Percentiles rank a stretch among this genome's conserved stretches.
Conservation (phyloP, 2,888 invertebrate species). For the Pandemis corylana region DNA sequence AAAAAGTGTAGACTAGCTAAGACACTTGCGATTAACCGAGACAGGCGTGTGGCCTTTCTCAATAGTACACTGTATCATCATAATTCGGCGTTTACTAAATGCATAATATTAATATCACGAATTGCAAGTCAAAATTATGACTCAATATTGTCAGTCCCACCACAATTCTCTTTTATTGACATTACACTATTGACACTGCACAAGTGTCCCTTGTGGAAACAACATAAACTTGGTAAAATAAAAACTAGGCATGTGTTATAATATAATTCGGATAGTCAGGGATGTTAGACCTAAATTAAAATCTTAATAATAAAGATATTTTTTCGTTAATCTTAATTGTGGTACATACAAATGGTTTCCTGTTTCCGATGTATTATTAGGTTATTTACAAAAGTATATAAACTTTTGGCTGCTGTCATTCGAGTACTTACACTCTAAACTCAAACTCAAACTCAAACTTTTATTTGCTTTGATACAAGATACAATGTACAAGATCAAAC, state of each 20-base stretch:
- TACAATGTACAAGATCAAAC: too few species aligned
- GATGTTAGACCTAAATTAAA: slow-evolving; percentile 5
- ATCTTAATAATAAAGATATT: neutral
- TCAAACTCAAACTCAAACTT: too few species aligned
- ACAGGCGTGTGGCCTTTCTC: neutral
- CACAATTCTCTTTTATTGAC: slow-evolving; percentile 5
- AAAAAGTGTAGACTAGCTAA: neutral
- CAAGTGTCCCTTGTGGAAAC: slow-evolving; percentile 6
- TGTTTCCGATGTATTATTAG: too few species aligned
- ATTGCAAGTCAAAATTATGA: slow-evolving; percentile 23
- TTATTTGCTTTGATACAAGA: too few species aligned
- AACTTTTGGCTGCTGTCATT: too few species aligned
- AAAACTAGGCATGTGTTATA: slow-evolving; percentile 7
- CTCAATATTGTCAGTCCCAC: slow-evolving; percentile 30
- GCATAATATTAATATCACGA: slow-evolving; percentile 39
- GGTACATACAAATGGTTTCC: neutral
- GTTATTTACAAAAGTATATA: too few species aligned
- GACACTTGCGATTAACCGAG: neutral
- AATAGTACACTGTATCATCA: neutral
- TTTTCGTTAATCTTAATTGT: neutral
- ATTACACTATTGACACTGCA: neutral
- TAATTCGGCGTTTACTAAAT: slow-evolving; percentile 35
- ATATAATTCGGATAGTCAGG: slow-evolving; percentile 33
- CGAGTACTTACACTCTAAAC: too few species aligned
- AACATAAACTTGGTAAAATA: slow-evolving; percentile 15